Conservation (phyloP, 2,113 vertebrate genomes). For the Egretta garzetta region DNA sequence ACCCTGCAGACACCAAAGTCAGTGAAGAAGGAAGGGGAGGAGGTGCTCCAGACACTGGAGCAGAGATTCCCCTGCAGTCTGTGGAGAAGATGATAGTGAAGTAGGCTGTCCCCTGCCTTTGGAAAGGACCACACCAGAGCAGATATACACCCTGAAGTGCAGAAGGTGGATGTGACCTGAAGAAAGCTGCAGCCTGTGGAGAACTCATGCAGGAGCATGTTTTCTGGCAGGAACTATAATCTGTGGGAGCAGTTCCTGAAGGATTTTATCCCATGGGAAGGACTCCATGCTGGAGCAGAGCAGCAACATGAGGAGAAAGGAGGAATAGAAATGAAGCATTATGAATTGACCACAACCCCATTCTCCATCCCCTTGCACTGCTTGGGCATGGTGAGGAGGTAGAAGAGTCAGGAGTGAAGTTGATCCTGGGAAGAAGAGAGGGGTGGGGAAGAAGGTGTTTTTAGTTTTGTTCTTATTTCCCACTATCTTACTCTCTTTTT, state of each 20-base stretch:
- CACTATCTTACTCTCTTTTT: not conserved
- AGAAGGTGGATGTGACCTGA: not conserved
- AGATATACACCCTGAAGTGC: not conserved
- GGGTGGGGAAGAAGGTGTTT: fast-evolving
- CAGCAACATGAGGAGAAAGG: not conserved
- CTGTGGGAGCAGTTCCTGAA: not conserved
- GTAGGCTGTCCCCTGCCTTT: fast-evolving
- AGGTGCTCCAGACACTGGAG: fast-evolving
- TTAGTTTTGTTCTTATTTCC: not conserved
- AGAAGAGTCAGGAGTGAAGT: not conserved
- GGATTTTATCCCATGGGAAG: not conserved
- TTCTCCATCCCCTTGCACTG: fast-evolving
- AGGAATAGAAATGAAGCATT: fast-evolving
- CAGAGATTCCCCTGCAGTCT: not conserved
- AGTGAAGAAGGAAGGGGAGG: not conserved
- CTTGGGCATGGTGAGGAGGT: not conserved
- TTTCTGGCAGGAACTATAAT: not conserved
- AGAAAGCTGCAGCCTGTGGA: not conserved
- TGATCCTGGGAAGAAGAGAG: not conserved
- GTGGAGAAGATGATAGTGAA: not conserved
- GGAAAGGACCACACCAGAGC: not conserved
- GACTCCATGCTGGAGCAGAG: not conserved
- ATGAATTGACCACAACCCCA: not conserved
- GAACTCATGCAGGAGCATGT: fast-evolving
- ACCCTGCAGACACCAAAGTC: not conserved